A percentile compares a stretch with the other conserved stretches of the same genome.
phyloP scores from a whole-genome alignment of 2,113 vertebrate genomes.

The Tyrannus savana region DNA sequence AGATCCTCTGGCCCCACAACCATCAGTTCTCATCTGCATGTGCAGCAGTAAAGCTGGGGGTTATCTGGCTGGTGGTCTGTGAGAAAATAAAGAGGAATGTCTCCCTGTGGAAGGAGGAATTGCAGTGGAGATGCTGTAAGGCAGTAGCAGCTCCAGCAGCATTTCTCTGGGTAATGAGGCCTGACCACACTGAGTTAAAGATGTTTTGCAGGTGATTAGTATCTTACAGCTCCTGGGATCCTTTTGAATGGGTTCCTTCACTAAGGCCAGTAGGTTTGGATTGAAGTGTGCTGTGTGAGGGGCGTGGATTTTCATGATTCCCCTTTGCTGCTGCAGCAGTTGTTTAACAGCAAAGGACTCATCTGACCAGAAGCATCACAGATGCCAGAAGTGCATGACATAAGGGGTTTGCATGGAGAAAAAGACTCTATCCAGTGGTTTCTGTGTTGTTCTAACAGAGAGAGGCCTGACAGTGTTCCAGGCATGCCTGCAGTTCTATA shows the following conservation, averaged over 20 bases:
- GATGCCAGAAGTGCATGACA: slow-evolving; percentile 16
- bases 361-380: neutral
- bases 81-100: neutral
- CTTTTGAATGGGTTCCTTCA: neutral
- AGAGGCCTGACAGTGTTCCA: neutral
- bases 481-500: slow-evolving; percentile 38
- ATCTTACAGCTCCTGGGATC: neutral
- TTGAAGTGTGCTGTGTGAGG: neutral
- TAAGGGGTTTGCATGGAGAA: neutral
- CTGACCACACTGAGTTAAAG: neutral
- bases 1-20: neutral
- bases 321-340: neutral
- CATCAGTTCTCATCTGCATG: neutral
- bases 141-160: neutral
- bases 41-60: neutral
- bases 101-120: neutral
- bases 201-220: neutral
- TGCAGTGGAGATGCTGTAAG: neutral
- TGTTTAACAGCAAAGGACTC: neutral
- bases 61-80: neutral
- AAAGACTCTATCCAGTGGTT: neutral
- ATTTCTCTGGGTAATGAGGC: neutral
- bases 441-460: neutral
- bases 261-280: neutral
- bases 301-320: neutral